A percentile compares a stretch with the other conserved stretches of the same genome.
Evolutionary conservation across 2,888 invertebrate genomes (phyloP).

Genomic region (Taenaris catops): DNA sequence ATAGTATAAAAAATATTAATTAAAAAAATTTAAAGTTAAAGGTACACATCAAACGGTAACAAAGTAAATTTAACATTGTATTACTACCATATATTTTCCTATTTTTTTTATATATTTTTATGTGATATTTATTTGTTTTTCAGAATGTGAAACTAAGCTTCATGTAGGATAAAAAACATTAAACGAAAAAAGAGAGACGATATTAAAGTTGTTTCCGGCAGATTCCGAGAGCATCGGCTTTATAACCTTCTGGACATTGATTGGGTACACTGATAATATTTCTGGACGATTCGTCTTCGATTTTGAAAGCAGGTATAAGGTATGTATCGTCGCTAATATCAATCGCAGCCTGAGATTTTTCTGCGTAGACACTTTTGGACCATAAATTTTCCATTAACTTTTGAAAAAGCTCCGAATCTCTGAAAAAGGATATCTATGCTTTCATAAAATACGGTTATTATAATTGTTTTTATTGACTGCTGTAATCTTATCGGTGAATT

Average conservation of each 20-base stretch:
- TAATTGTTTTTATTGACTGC: too few species aligned
- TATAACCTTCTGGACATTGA: conserved; percentile 51
- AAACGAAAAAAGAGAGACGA: too few species aligned
- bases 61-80: too few species aligned
- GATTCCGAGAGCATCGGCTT: conserved; percentile 44
- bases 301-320: not conserved
- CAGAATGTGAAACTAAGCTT: too few species aligned
- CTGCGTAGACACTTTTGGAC: not conserved
- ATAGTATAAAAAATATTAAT: too few species aligned
- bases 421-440: conserved; percentile 7
- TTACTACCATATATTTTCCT: too few species aligned
- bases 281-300: conserved; percentile 4
- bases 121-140: too few species aligned
- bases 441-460: not conserved
- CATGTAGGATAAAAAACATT: too few species aligned
- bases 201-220: conserved; percentile 33
- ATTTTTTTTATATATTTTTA: too few species aligned
- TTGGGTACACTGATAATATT: conserved; percentile 32
- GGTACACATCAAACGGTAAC: too few species aligned
- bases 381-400: conserved; percentile 5
- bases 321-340: not conserved
- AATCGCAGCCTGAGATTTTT: not conserved
- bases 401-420: conserved; percentile 13
- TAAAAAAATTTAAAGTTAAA: too few species aligned
- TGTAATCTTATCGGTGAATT: too few species aligned